phyloP scores from a whole-genome alignment of 2,888 invertebrate genomes.

The Tribolium freemani region DNA sequence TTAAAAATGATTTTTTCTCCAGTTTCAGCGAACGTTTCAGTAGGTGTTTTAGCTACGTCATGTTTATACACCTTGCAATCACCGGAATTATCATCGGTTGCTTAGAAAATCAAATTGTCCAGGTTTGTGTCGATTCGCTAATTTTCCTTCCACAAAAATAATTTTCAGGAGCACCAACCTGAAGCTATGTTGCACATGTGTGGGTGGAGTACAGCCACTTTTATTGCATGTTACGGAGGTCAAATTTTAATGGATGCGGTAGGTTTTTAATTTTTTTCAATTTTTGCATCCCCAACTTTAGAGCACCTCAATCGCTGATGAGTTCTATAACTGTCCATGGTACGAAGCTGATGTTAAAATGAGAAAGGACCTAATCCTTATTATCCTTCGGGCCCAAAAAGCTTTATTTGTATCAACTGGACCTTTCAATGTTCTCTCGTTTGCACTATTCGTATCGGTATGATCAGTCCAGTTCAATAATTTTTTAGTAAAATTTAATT shows the following conservation, averaged over 20 bases:
- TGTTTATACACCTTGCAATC: not conserved
- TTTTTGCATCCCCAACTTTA: slow-evolving; percentile 3
- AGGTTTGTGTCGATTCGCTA: not conserved
- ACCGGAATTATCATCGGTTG: not conserved
- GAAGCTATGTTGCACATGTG: not conserved
- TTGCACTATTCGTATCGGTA: slow-evolving; percentile 10
- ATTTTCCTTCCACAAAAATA: no score
- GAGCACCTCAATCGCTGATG: not conserved
- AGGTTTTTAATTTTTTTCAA: not conserved
- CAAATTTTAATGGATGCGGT: slow-evolving; percentile 1
- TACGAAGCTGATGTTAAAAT: not conserved
- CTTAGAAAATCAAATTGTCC: slow-evolving; percentile 1
- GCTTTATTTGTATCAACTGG: not conserved
- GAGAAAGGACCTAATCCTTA: not conserved
- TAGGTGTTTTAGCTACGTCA: not conserved
- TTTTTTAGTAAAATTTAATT: not conserved
- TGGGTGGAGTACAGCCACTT: not conserved
- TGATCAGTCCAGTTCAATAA: not conserved
- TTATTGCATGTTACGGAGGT: not conserved
- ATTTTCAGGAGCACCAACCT: not conserved
- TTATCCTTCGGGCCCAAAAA: slow-evolving; percentile 1
- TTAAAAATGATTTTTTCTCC: not conserved
- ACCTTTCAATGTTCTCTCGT: not conserved
- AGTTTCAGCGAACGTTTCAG: not conserved
- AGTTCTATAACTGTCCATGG: not conserved